These are phyloP conservation scores for Mya arenaria DNA, from an alignment of 1,140 invertebrate genomes.

Conservation along the genomic window DNA sequence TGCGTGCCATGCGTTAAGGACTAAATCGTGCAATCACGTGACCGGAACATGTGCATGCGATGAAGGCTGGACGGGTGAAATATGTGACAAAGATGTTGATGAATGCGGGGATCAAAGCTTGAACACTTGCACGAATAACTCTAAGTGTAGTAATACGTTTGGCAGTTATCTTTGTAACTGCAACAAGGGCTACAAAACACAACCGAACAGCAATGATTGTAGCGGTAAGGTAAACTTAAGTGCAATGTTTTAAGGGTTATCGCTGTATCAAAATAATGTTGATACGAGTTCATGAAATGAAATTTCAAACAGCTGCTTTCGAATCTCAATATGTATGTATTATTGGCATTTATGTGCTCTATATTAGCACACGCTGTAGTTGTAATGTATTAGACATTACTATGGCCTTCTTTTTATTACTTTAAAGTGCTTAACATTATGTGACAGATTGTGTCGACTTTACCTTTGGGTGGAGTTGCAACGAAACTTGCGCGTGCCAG, in stretches of 20 bases:
- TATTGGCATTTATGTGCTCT: too few species aligned
- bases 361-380: too few species aligned
- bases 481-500: too few species aligned
- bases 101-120: background rate
- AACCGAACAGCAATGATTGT: background rate
- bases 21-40: background rate
- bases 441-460: too few species aligned
- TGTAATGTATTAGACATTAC: too few species aligned
- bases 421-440: too few species aligned
- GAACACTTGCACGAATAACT: too few species aligned
- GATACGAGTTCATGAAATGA: background rate
- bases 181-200: background rate
- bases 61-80: background rate
- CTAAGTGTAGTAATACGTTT: background rate
- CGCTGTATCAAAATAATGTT: background rate
- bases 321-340: background rate
- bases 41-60: background rate
- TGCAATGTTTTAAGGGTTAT: background rate
- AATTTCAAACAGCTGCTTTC: background rate
- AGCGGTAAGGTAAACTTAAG: background rate
- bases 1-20: background rate
- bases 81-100: background rate
- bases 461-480: too few species aligned
- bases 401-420: too few species aligned
- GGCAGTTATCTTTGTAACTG: background rate